phyloP scores from a whole-genome alignment of 2,797 vertebrate species.

The Characodon lateralis region DNA sequence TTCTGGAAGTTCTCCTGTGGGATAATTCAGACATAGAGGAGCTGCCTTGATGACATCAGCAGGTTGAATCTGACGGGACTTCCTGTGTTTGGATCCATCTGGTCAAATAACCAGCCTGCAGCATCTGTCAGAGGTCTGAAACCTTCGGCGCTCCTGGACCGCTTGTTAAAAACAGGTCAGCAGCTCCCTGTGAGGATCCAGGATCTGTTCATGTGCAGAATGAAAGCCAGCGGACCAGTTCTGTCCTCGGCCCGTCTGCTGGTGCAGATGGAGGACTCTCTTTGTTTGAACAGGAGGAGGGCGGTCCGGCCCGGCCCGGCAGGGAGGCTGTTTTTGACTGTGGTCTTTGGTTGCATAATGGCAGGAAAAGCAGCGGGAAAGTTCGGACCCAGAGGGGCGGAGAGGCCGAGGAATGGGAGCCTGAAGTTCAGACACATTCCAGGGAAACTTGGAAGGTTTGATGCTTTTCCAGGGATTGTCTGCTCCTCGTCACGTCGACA shows the following conservation, averaged over 20 bases:
- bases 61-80: not conserved
- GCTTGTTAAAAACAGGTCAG: not conserved
- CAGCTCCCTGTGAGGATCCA: slow-evolving; percentile 3
- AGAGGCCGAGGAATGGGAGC: not conserved
- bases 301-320: not conserved
- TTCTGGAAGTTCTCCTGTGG: too few species aligned
- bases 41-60: not conserved
- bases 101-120: not conserved
- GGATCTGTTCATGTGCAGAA: slow-evolving; percentile 30
- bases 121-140: not conserved
- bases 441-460: not conserved
- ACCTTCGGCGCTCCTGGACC: not conserved
- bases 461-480: not conserved
- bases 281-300: slow-evolving; percentile 49
- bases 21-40: too few species aligned
- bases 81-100: not conserved
- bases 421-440: not conserved
- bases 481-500: not conserved
- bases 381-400: slow-evolving; percentile 12
- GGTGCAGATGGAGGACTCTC: slow-evolving; percentile 31
- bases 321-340: slow-evolving; percentile 51
- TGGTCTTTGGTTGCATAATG: slow-evolving; percentile 57
- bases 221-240: not conserved
- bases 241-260: slow-evolving; percentile 27
- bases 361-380: slow-evolving; percentile 65